Percentiles rank a stretch among this genome's conserved stretches.
Evolutionary conservation across 2,888 invertebrate genomes (phyloP).

Genomic region (Globia sparganii): DNA sequence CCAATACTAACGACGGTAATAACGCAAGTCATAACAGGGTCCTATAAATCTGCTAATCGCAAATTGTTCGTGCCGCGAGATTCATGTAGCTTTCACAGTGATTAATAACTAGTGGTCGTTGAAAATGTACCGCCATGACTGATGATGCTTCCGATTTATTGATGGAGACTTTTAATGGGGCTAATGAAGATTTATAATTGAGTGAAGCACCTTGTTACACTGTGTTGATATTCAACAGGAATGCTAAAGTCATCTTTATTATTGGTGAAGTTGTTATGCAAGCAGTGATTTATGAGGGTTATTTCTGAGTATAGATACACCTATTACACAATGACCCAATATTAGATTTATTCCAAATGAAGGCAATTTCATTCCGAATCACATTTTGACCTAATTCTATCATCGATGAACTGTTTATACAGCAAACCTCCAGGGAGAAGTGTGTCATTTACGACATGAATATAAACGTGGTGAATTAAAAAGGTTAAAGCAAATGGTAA

Average conservation of each 20-base stretch:
- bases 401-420: constrained; percentile 26
- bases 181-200: constrained; percentile 60
- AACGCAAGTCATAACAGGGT: constrained; percentile 50
- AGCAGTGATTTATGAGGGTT: constrained; percentile 8
- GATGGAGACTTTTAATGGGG: constrained; percentile 42
- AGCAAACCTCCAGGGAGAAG: constrained; percentile 11
- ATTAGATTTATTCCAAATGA: constrained; percentile 32
- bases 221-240: constrained; percentile 12
- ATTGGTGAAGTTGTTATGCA: not conserved
- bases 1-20: constrained; percentile 42
- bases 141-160: constrained; percentile 51
- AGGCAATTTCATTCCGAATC: constrained; percentile 5
- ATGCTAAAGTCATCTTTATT: constrained; percentile 3
- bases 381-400: constrained; percentile 45
- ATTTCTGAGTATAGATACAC: constrained; percentile 10
- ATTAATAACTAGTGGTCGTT: constrained; percentile 58
- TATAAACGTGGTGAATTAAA: not conserved
- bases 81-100: constrained; percentile 63
- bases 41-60: constrained; percentile 60
- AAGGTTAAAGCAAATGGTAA: constrained; percentile 11
- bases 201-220: constrained; percentile 27
- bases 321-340: constrained; percentile 8
- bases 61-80: constrained; percentile 55
- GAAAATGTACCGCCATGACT: constrained; percentile 47
- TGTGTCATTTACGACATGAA: constrained; percentile 22